Percentiles rank a stretch among this genome's conserved stretches.
Conservation (phyloP, 2,888 invertebrate species). For the Cryptus viduatorius region DNA sequence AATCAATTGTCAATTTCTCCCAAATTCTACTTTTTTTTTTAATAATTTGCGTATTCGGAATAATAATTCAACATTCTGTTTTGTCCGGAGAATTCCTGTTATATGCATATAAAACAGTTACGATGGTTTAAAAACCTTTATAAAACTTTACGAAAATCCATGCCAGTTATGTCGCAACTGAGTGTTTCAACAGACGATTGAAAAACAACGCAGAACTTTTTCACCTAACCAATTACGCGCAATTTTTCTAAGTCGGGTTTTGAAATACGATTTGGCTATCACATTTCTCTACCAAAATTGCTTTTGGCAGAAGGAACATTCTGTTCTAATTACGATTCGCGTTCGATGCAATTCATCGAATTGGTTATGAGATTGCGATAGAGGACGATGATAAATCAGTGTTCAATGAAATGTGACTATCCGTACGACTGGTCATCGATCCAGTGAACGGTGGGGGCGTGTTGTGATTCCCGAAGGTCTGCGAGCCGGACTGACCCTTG, state of each 20-base stretch:
- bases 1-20: not conserved
- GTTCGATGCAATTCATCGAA: not conserved
- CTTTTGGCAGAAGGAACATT: not conserved
- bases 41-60: not conserved
- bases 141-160: too few relatives aligned
- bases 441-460: constrained; percentile 10
- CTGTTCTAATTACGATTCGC: constrained; percentile 17
- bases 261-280: not conserved
- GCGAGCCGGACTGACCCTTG: constrained; percentile 33
- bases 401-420: constrained; percentile 28
- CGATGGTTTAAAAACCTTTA: too few relatives aligned
- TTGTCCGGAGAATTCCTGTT: too few relatives aligned
- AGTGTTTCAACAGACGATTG: too few relatives aligned
- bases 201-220: too few relatives aligned
- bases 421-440: constrained; percentile 26
- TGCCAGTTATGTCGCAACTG: too few relatives aligned
- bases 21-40: not conserved
- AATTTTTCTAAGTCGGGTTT: not conserved
- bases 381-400: constrained; percentile 34
- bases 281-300: not conserved
- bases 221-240: too few relatives aligned
- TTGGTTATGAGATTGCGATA: constrained; percentile 10
- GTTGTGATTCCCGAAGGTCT: constrained; percentile 35
- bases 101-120: too few relatives aligned
- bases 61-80: not conserved